phyloP scores from a whole-genome alignment of 1,140 invertebrate genomes.

The Zaprionus inermis region DNA sequence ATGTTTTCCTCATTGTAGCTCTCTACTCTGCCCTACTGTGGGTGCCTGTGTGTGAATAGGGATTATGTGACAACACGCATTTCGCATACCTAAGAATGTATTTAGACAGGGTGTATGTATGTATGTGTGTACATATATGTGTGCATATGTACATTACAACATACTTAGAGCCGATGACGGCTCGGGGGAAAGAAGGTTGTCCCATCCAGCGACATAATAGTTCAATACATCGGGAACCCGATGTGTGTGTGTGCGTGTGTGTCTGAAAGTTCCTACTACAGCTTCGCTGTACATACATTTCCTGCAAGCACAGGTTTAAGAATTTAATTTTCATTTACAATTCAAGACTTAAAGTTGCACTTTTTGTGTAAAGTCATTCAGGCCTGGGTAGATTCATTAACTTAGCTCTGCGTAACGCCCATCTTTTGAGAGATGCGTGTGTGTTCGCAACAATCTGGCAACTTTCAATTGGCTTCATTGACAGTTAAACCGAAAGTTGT shows the following conservation, averaged over 20 bases:
- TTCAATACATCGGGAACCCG: slow-evolving; percentile 26
- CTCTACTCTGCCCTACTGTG: not conserved
- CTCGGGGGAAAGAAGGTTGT: slow-evolving; percentile 57
- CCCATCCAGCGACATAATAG: slow-evolving; percentile 36
- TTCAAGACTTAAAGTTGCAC: not conserved
- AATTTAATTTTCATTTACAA: not conserved
- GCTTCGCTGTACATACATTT: too few relatives aligned
- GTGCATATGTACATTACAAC: slow-evolving; percentile 21
- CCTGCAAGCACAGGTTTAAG: not conserved
- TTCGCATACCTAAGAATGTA: slow-evolving; percentile 17
- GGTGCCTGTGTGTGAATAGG: slow-evolving; percentile 48
- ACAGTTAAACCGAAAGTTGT: slow-evolving; percentile 67
- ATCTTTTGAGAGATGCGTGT: not conserved
- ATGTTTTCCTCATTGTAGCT: not conserved
- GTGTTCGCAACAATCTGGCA: slow-evolving; percentile 44
- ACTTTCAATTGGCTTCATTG: slow-evolving; percentile 73
- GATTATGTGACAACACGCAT: slow-evolving; percentile 62
- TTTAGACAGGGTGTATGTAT: slow-evolving; percentile 14
- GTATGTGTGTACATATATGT: slow-evolving; percentile 14
- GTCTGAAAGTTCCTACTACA: not conserved
- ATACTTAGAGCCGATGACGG: slow-evolving; percentile 17
- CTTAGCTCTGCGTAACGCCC: too few relatives aligned
- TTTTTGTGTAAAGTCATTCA: not conserved
- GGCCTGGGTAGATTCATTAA: not conserved
- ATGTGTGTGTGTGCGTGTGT: slow-evolving; percentile 11